Evolutionary conservation across 2,888 invertebrate genomes (phyloP), one percentile per base, ranked within the genome.

Genomic region (Dione vanillae): DNA sequence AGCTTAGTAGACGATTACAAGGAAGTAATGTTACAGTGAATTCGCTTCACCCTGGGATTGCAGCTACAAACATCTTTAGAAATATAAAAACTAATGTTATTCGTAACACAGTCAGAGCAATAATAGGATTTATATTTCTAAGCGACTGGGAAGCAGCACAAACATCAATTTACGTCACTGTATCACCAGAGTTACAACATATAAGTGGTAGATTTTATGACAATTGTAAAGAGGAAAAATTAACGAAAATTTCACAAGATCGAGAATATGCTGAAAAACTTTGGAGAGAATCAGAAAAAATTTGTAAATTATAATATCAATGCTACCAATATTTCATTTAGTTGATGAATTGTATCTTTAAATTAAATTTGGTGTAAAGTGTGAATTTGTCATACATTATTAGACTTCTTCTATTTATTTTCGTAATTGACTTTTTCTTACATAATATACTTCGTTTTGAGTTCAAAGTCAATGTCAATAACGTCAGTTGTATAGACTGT

Each of bases 31-130:
- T 96, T 0, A 94, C 94, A 0, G 94, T 92, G 8, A 95, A 95
- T 82, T 90, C 94, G 19, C 88, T 95, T n/a, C 94, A 95, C 82
- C 96, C 96, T 43, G 96, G 96, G 14, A 83, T 76, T 20, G 71
- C 71, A 14, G 59, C 37, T 37, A 70, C 73, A 11, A 61, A 56
- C 1, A 65, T 73, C 37, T 64, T 45, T 43, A 61, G 61, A 61
- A 61, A 61, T 3, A 45, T 61, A 61, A 61, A 35, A 16, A 16
- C 20, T 16, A 27, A 45, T 35, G 35, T 61, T 12, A 61, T 61
- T 11, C 35, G 43, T 0, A 40, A 35, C n/a, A 3, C 14, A 12
- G 56, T 20, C 6, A 56, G 14, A 9, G 14, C 51, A 43, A 47
- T 56, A 3, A 0, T 56, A 2, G 49, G 20, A 27, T 61, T n/a